A percentile compares a stretch with the other conserved stretches of the same genome.
These are phyloP conservation scores for Euphonia xanthogaster DNA, from an alignment of 2,797 vertebrate genomes.

Conservation along the genomic window DNA sequence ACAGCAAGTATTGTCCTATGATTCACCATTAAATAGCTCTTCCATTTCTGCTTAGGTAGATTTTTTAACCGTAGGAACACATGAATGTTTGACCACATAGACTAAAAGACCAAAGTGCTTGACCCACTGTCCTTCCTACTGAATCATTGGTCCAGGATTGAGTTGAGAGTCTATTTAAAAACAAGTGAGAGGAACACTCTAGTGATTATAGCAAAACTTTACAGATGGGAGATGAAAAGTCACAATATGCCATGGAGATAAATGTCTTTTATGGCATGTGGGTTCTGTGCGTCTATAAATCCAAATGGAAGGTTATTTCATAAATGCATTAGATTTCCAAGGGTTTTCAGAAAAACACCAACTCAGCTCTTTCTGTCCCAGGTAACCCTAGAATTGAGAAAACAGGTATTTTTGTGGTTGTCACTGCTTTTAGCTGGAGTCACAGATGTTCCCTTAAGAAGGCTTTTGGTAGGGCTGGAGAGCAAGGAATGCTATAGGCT, in stretches of 20 bases:
- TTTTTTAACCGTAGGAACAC: neutral
- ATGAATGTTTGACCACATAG: neutral
- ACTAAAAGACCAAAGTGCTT: neutral
- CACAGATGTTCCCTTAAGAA: neutral
- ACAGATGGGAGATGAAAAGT: neutral
- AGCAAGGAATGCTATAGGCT: neutral
- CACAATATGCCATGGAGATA: neutral
- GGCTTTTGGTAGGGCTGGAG: neutral
- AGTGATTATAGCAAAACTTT: neutral
- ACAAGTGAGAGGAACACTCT: neutral
- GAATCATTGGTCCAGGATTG: neutral
- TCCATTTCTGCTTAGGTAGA: neutral
- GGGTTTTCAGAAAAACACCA: neutral
- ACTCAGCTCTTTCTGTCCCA: neutral
- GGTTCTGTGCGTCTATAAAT: neutral
- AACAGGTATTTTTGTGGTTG: neutral
- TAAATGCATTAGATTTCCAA: neutral
- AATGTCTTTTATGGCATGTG: neutral
- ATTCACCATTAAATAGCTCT: neutral
- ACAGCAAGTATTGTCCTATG: neutral
- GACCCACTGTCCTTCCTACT: neutral
- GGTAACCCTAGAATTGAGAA: neutral
- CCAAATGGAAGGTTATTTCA: neutral
- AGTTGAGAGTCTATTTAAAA: neutral
- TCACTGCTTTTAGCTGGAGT: neutral